Percentiles rank a stretch among this genome's conserved stretches.
Evolutionary conservation across 2,113 vertebrate species (phyloP).

Genomic region (Elephantulus edwardii): DNA sequence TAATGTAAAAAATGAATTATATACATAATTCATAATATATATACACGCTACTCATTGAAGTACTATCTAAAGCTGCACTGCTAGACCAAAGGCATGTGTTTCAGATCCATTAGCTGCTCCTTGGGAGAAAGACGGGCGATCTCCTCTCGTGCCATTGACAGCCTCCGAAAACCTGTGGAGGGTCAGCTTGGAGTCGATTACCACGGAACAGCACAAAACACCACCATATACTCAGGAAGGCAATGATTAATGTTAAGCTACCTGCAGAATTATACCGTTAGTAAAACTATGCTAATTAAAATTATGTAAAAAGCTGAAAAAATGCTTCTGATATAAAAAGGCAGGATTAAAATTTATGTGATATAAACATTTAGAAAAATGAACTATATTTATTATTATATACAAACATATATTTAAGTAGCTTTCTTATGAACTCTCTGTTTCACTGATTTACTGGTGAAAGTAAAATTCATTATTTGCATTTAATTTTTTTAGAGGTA

Average conservation of each 20-base stretch:
- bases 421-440: not conserved
- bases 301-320: conserved; percentile 43
- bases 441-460: not conserved
- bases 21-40: no score
- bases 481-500: no score
- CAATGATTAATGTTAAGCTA: conserved; percentile 44
- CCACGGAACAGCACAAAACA: conserved; percentile 40
- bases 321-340: conserved; percentile 32
- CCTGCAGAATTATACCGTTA: not conserved
- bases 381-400: not conserved
- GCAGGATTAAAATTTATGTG: conserved; percentile 37
- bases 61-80: no score
- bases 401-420: conserved; percentile 3
- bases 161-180: no score
- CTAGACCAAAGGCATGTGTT: no score
- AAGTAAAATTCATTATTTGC: no score
- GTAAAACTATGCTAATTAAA: conserved; percentile 60
- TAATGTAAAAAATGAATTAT: conserved; percentile 53
- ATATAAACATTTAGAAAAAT: conserved; percentile 46
- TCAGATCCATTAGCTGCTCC: no score
- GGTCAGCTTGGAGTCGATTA: no score
- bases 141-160: no score
- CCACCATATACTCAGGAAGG: conserved; percentile 47
- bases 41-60: conserved; percentile 23
- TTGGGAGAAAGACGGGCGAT: no score